Evolutionary conservation across 2,888 invertebrate species (phyloP).

Genomic region (Dione juno): DNA sequence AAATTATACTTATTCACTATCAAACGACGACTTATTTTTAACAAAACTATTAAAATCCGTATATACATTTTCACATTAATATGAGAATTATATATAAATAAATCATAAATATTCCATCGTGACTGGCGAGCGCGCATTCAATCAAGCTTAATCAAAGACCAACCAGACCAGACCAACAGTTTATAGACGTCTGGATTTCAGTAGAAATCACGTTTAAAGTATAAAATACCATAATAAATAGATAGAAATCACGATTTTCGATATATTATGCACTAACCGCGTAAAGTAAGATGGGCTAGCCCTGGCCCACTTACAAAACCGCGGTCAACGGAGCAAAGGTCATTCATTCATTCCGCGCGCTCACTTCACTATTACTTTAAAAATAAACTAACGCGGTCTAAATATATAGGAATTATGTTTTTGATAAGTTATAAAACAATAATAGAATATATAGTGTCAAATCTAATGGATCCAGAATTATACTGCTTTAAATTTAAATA

Average conservation of each 20-base stretch:
- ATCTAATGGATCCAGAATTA: no score
- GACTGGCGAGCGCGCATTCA: slow-evolving; percentile 9
- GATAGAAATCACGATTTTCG: slow-evolving; percentile 36
- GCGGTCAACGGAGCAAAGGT: slow-evolving; percentile 60
- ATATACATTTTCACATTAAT: background rate
- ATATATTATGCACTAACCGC: slow-evolving; percentile 40
- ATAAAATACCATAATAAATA: slow-evolving; percentile 21
- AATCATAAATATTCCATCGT: slow-evolving; percentile 1
- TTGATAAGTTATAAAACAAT: no score
- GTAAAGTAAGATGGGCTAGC: slow-evolving; percentile 48
- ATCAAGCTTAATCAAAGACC: slow-evolving; percentile 17
- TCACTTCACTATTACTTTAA: slow-evolving; percentile 38
- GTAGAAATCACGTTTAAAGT: slow-evolving; percentile 21
- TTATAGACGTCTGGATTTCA: slow-evolving; percentile 3
- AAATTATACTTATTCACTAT: no score
- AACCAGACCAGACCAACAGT: slow-evolving; percentile 5
- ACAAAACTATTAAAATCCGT: background rate
- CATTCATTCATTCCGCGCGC: slow-evolving; percentile 53
- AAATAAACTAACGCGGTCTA: slow-evolving; percentile 30
- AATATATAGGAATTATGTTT: no score
- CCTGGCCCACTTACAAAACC: slow-evolving; percentile 67
- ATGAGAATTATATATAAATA: background rate
- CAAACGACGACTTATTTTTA: no score
- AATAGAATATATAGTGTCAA: no score
- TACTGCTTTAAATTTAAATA: no score